phyloP scores from a whole-genome alignment of 2,888 invertebrate species.

The Campopleginae sp. region DNA sequence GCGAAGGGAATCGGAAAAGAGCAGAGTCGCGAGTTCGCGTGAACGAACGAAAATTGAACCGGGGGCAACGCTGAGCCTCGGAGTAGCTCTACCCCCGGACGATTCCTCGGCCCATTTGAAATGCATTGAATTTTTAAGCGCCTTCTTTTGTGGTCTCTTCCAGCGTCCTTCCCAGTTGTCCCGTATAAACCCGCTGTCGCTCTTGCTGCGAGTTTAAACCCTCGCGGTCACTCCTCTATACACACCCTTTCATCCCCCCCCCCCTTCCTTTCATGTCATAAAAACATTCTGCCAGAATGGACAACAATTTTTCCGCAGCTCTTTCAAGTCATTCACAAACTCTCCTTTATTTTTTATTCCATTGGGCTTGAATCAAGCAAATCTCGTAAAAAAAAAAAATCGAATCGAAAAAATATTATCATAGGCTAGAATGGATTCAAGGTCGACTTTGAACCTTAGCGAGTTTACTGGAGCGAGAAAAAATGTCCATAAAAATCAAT shows the following conservation, averaged over 20 bases:
- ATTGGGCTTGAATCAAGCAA: too few relatives aligned
- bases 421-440: too few relatives aligned
- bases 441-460: too few relatives aligned
- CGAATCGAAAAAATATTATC: too few relatives aligned
- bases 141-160: constrained; percentile 74
- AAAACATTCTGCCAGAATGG: neutral
- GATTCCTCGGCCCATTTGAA: constrained; percentile 81
- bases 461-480: too few relatives aligned
- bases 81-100: constrained; percentile 72
- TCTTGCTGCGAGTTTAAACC: constrained; percentile 63
- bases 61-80: constrained; percentile 71
- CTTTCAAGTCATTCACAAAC: neutral
- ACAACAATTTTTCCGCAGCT: constrained; percentile 25
- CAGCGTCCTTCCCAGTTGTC: constrained; percentile 63
- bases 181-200: constrained; percentile 22
- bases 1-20: constrained; percentile 46
- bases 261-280: neutral
- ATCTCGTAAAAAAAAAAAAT: too few relatives aligned
- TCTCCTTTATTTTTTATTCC: neutral
- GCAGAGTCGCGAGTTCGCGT: constrained; percentile 54
- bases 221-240: constrained; percentile 59
- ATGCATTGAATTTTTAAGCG: constrained; percentile 84
- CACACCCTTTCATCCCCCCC: constrained; percentile 27
- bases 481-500: too few relatives aligned
- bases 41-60: constrained; percentile 75